Evolutionary conservation across 2,113 vertebrate genomes (phyloP).

Genomic region (Brevimyrus niger): DNA sequence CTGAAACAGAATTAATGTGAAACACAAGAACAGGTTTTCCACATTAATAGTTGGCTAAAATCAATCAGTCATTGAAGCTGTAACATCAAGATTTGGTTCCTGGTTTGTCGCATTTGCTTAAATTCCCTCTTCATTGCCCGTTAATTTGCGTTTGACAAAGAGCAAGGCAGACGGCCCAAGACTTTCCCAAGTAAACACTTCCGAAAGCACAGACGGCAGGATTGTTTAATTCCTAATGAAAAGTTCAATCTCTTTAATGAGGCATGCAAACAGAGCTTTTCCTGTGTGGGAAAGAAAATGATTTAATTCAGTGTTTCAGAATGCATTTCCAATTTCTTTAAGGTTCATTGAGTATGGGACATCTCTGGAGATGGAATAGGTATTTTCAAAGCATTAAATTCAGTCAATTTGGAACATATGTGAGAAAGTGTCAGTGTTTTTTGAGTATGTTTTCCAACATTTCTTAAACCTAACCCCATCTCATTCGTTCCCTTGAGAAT

Average conservation of each 20-base stretch:
- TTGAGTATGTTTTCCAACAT: background rate
- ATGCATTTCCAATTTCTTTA: background rate
- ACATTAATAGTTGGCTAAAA: background rate
- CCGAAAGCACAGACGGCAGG: background rate
- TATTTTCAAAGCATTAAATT: background rate
- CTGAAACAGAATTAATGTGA: background rate
- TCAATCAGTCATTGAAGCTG: background rate
- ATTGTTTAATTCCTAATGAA: conserved; percentile 12
- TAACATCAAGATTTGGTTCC: background rate
- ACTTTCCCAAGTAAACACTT: background rate
- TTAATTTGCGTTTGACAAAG: background rate
- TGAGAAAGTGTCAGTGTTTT: background rate
- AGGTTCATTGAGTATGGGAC: background rate
- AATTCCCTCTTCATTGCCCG: background rate
- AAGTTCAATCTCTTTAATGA: background rate
- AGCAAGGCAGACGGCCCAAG: background rate
- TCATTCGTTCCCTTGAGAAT: background rate
- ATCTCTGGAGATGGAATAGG: background rate
- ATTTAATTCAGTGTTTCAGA: background rate
- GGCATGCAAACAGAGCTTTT: background rate
- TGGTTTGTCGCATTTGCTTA: background rate
- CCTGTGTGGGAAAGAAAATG: background rate
- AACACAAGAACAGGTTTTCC: background rate
- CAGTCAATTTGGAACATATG: background rate
- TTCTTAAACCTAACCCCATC: background rate